Base-by-base conservation (phyloP, 2,797 vertebrate species). In the Neosilurus hyrtlii region DNA sequence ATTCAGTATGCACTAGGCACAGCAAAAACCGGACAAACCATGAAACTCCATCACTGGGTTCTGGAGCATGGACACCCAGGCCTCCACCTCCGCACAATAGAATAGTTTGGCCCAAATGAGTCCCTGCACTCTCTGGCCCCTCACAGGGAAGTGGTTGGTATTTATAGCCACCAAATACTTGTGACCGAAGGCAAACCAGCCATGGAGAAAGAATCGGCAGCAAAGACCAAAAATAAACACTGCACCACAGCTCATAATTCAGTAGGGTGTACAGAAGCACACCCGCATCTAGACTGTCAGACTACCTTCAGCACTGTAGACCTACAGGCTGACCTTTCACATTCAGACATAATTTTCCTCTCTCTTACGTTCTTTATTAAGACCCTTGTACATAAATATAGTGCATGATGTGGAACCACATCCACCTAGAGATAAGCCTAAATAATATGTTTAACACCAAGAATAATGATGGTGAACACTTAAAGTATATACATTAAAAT, bases 1-100 rank as follows among this genome's bases (percentile, higher is more conserved):
- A 94, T 93, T 94, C 93, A 94, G 94, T 94, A 94, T 87, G 80
- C 89, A 70, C 11, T 82, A 87, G 84, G 88, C 92, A 91, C 89
- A 89, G 83, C 91, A 90, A 93, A 93, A 94, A 93, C 92, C 90
- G 92, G 90, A 86, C 89, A 88, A 89, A 93, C 93, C 92, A 91
- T 91, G 86, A 91, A 92, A 92, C 93, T 92, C 90, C 91, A 89
- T 90, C 88, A 90, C 89, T 89, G 91, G 91, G 88, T 90, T 78
- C 91, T 0, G 90, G 89, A 89, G 89, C 86, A 89, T 86, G 86
- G 90, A 89, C 91, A 86, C 87, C 85, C 85, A 79, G 82, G 37
- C 2, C 6, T 43, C 70, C 82, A 89, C 90, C 85, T 77, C 90
- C 62, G 59, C 65, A 65, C 20, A 18, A 35, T 52, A 59, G 12